A percentile compares a stretch with the other conserved stretches of the same genome.
phyloP scores from a whole-genome alignment of 92 coral and sea anemone species.

The Palythoa grandis region DNA sequence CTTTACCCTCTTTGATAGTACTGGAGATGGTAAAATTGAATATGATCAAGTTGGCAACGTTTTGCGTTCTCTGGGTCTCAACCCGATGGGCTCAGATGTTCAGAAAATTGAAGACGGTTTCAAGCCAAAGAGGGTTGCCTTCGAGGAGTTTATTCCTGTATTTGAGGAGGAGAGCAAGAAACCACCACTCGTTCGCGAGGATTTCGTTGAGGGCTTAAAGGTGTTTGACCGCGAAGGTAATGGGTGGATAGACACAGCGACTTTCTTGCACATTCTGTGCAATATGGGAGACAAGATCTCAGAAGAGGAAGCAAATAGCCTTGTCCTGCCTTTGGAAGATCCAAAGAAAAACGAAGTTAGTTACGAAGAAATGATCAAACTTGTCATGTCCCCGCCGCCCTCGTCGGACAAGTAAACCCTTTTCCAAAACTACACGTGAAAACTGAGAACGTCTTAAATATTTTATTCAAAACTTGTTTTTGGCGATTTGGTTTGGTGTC shows the following conservation, averaged over 20 bases:
- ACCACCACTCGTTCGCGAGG: conserved; percentile 81
- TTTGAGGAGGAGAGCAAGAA: conserved; percentile 78
- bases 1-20: conserved; percentile 77
- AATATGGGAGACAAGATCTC: conserved; percentile 78
- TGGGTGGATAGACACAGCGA: conserved; percentile 85
- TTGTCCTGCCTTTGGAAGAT: conserved; percentile 84
- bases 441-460: not conserved
- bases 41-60: conserved; percentile 69
- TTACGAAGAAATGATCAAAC: conserved; percentile 92
- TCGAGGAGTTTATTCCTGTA: conserved; percentile 79
- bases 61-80: conserved; percentile 85
- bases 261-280: conserved; percentile 80
- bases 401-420: conserved; percentile 31
- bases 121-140: conserved; percentile 66
- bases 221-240: conserved; percentile 94
- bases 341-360: conserved; percentile 73
- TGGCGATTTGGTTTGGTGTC: not conserved
- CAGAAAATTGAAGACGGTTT: conserved; percentile 70
- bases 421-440: not conserved
- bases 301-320: conserved; percentile 77
- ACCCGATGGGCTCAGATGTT: conserved; percentile 82
- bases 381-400: conserved; percentile 80
- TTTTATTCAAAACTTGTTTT: not conserved
- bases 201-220: conserved; percentile 92
- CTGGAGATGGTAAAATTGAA: conserved; percentile 85